phyloP scores from a whole-genome alignment of 2,888 invertebrate species.

The Parelbella ahira region DNA sequence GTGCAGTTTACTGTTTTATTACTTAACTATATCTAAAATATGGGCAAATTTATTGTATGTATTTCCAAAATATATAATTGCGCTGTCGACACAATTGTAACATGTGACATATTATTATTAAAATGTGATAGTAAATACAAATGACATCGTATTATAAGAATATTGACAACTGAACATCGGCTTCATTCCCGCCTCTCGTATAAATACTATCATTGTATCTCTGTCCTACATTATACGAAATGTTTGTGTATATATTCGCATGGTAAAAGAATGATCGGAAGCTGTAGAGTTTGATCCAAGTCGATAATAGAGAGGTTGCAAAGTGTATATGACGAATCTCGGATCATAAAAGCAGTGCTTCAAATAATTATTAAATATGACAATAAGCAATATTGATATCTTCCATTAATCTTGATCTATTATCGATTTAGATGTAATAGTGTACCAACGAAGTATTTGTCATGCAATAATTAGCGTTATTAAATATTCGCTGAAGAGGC shows the following conservation, averaged over 20 bases:
- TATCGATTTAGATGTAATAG: constrained; percentile 1
- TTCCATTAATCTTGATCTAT: background rate
- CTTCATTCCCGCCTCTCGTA: constrained; percentile 56
- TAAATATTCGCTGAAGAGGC: too few species aligned
- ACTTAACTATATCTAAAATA: too few species aligned
- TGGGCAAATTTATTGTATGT: too few species aligned
- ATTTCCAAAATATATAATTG: too few species aligned
- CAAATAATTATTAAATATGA: too few species aligned
- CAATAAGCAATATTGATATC: background rate
- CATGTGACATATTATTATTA: constrained; percentile 34
- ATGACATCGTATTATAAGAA: constrained; percentile 41
- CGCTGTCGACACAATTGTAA: constrained; percentile 36
- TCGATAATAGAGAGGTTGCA: background rate
- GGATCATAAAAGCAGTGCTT: background rate
- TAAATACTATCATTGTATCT: constrained; percentile 44
- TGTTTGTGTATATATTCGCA: too few species aligned
- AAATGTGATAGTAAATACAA: constrained; percentile 47
- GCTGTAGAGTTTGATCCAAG: background rate
- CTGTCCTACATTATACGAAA: too few species aligned
- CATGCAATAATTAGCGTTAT: too few species aligned
- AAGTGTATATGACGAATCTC: background rate
- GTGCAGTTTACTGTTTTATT: too few species aligned
- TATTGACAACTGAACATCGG: constrained; percentile 38
- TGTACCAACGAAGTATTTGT: background rate
- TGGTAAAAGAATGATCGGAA: background rate